Evolutionary conservation across 2,797 vertebrate species (phyloP).

Genomic region (Enteromius mattozi): DNA sequence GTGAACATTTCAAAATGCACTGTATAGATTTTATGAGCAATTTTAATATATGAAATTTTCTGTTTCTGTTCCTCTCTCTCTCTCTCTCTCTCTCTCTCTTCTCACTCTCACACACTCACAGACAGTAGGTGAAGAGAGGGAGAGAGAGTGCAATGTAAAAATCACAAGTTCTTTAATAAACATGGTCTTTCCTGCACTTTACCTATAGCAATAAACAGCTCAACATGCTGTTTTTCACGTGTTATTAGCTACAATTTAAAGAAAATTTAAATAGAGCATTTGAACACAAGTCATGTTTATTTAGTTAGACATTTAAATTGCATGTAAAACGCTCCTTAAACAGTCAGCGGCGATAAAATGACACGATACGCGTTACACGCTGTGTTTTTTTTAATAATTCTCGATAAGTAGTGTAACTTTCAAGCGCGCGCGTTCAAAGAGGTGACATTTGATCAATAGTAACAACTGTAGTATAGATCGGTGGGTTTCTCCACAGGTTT

Average conservation of each 20-base stretch:
- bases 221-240: not conserved
- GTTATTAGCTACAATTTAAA: not conserved
- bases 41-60: not conserved
- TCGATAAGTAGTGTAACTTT: conserved; percentile 66
- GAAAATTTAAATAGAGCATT: not conserved
- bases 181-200: conserved; percentile 6
- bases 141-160: conserved; percentile 27
- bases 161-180: conserved; percentile 18
- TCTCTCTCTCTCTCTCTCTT: not conserved
- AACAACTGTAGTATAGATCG: conserved; percentile 67
- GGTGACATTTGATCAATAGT: conserved; percentile 71
- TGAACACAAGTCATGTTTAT: conserved; percentile 5
- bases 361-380: not conserved
- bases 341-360: not conserved
- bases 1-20: not conserved
- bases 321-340: conserved; percentile 3
- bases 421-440: conserved; percentile 62
- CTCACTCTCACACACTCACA: not conserved
- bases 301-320: not conserved
- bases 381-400: conserved; percentile 44
- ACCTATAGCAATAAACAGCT: not conserved
- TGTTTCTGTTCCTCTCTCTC: conserved; percentile 13
- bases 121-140: conserved; percentile 17
- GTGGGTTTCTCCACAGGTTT: conserved; percentile 65
- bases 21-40: conserved; percentile 9